phyloP scores from a whole-genome alignment of 2,888 invertebrate genomes.

The Rhogogaster chlorosoma region DNA sequence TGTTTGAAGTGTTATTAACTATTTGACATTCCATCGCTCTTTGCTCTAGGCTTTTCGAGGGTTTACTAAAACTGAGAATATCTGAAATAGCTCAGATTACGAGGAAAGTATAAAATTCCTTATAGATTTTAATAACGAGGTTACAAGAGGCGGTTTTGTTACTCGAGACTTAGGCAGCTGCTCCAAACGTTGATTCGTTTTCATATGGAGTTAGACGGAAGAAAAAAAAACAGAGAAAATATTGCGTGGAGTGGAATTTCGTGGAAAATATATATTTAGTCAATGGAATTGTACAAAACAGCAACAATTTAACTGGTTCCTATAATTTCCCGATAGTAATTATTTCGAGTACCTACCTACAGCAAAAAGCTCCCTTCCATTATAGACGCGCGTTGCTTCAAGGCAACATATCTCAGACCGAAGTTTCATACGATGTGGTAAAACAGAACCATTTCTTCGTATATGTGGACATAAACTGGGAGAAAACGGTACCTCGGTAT shows the following conservation, averaged over 20 bases:
- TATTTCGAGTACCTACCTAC: background rate
- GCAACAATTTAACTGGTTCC: background rate
- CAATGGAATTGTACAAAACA: background rate
- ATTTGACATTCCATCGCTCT: background rate
- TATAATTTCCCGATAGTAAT: background rate
- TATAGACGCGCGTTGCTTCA: background rate
- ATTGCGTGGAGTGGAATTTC: background rate
- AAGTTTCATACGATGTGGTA: background rate
- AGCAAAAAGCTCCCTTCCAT: background rate
- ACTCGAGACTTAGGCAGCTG: background rate
- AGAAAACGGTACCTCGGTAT: slow-evolving; percentile 9
- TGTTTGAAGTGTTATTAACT: background rate
- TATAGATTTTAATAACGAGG: slow-evolving; percentile 42
- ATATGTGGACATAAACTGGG: background rate
- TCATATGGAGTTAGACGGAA: background rate
- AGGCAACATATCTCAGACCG: background rate
- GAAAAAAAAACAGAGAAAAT: background rate
- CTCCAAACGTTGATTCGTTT: background rate
- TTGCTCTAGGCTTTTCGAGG: background rate
- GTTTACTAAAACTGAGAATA: background rate
- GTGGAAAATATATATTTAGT: background rate
- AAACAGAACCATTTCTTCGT: background rate
- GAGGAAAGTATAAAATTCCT: background rate
- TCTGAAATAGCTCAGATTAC: background rate
- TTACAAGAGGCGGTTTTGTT: slow-evolving; percentile 24